Percentiles rank a stretch among this genome's conserved stretches.
Conservation (phyloP, 1,140 invertebrate genomes). For the Rhyacophila brunnea region DNA sequence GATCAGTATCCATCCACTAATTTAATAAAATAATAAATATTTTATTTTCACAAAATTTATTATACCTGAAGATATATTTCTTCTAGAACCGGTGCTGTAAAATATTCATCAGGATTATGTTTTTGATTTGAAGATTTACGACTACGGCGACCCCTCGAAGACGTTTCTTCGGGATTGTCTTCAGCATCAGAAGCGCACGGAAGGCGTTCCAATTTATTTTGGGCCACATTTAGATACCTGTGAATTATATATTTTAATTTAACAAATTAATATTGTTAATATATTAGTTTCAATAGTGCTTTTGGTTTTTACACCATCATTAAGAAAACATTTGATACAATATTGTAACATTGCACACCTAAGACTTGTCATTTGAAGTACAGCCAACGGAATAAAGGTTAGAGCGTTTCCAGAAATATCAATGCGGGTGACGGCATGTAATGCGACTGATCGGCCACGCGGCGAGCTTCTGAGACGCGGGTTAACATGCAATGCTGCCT, state of each 20-base stretch:
- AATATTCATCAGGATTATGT: slow-evolving; percentile 41
- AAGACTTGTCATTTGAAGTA: slow-evolving; percentile 82
- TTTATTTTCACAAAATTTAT: background rate
- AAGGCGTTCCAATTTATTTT: slow-evolving; percentile 81
- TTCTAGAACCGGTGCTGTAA: slow-evolving; percentile 76
- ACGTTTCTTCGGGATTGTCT: slow-evolving; percentile 40
- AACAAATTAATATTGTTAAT: too few species aligned
- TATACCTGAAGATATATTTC: slow-evolving; percentile 78
- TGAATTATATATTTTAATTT: too few species aligned
- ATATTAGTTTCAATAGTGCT: too few species aligned
- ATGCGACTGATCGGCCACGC: slow-evolving; percentile 67
- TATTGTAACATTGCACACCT: slow-evolving; percentile 37
- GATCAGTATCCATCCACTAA: too few species aligned
- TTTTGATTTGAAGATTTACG: slow-evolving; percentile 19
- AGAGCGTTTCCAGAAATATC: slow-evolving; percentile 93
- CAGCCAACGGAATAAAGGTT: slow-evolving; percentile 71
- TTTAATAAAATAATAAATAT: too few species aligned
- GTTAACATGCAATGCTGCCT: slow-evolving; percentile 82
- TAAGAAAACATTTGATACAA: too few species aligned
- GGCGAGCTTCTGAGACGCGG: slow-evolving; percentile 73
- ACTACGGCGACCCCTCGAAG: slow-evolving; percentile 41
- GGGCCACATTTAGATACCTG: slow-evolving; percentile 80
- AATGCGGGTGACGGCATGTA: slow-evolving; percentile 89
- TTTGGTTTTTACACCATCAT: too few species aligned
- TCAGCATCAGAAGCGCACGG: slow-evolving; percentile 54